Evolutionary conservation across 1,140 invertebrate genomes (phyloP).

Genomic region (Drosophila malerkotliana): DNA sequence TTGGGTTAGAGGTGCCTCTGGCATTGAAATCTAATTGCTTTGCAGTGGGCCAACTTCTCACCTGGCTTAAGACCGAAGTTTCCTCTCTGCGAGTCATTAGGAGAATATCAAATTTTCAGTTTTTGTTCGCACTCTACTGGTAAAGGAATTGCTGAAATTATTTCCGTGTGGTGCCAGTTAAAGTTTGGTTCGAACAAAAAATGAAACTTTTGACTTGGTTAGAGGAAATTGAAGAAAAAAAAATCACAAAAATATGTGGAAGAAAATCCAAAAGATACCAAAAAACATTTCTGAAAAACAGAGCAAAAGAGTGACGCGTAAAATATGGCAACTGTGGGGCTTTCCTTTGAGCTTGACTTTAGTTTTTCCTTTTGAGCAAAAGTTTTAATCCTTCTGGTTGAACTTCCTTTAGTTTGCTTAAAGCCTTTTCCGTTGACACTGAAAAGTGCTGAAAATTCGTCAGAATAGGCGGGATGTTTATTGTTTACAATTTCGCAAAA

Average conservation of each 20-base stretch:
- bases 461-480: slow-evolving; percentile 49
- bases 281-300: slow-evolving; percentile 8
- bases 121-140: slow-evolving; percentile 22
- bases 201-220: slow-evolving; percentile 22
- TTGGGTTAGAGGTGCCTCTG: not conserved
- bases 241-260: slow-evolving; percentile 10
- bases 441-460: slow-evolving; percentile 59
- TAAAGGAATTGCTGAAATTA: slow-evolving; percentile 36
- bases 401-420: slow-evolving; percentile 54
- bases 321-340: slow-evolving; percentile 59
- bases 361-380: slow-evolving; percentile 56
- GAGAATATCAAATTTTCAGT: slow-evolving; percentile 39
- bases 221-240: slow-evolving; percentile 20
- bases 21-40: slow-evolving; percentile 37
- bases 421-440: slow-evolving; percentile 61
- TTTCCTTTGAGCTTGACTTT: slow-evolving; percentile 45
- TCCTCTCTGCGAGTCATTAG: slow-evolving; percentile 23
- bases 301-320: slow-evolving; percentile 4
- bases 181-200: slow-evolving; percentile 35
- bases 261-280: slow-evolving; percentile 4
- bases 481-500: slow-evolving; percentile 52
- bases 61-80: slow-evolving; percentile 19
- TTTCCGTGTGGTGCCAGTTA: slow-evolving; percentile 44
- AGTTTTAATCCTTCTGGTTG: slow-evolving; percentile 71
- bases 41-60: slow-evolving; percentile 18